Percentiles rank a stretch among this genome's conserved stretches.
These are phyloP conservation scores for Xenotilapia longispinis DNA, from an alignment of 2,113 vertebrate genomes.

Conservation along the genomic window DNA sequence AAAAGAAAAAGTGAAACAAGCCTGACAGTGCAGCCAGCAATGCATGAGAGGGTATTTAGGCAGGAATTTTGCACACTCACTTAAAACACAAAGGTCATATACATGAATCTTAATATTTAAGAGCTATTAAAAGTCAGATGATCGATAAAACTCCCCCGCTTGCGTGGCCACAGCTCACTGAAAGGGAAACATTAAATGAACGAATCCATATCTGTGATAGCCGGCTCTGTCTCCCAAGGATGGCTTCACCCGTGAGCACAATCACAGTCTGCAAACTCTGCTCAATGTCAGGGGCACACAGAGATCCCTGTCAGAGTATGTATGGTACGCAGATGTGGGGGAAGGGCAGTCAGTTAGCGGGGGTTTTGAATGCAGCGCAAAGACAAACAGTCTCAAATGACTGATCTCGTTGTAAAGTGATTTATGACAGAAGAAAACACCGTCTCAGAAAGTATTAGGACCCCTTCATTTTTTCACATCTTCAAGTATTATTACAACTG, in stretches of 20 bases:
- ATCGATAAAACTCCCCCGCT: slow-evolving; percentile 38
- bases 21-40: background rate
- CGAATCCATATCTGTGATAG: slow-evolving; percentile 45
- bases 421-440: background rate
- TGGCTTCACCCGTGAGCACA: background rate
- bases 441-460: background rate
- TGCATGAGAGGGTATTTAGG: background rate
- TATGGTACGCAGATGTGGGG: background rate
- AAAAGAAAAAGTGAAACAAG: background rate
- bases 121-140: slow-evolving; percentile 60
- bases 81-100: slow-evolving; percentile 55
- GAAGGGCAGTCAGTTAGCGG: background rate
- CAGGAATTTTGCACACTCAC: slow-evolving; percentile 15
- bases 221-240: slow-evolving; percentile 33
- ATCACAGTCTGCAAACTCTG: slow-evolving; percentile 18
- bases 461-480: background rate
- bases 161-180: slow-evolving; percentile 11
- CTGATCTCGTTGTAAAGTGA: background rate
- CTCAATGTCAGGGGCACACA: slow-evolving; percentile 27
- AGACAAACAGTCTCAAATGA: background rate
- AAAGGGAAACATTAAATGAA: slow-evolving; percentile 45
- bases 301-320: slow-evolving; percentile 5
- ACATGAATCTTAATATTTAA: slow-evolving; percentile 62
- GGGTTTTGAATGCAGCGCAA: background rate
- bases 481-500: background rate